phyloP scores from a whole-genome alignment of 2,888 invertebrate genomes.

The Plebejus anna region DNA sequence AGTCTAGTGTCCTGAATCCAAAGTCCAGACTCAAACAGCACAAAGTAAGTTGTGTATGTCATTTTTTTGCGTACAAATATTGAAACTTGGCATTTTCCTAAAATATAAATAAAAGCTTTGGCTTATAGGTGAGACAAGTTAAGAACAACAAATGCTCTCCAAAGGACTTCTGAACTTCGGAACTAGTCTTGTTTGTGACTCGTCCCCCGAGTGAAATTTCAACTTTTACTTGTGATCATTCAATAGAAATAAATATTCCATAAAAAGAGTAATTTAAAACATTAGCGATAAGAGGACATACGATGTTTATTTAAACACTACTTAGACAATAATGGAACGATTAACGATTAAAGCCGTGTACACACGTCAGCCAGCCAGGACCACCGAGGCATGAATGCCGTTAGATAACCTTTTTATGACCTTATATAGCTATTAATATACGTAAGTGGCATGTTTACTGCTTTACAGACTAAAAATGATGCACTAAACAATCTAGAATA shows the following conservation, averaged over 20 bases:
- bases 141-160: background rate
- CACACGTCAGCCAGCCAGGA: constrained; percentile 31
- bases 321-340: constrained; percentile 29
- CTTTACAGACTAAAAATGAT: constrained; percentile 23
- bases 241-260: background rate
- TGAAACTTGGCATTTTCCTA: background rate
- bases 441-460: constrained; percentile 26
- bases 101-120: background rate
- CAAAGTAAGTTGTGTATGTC: too few relatives aligned
- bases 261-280: constrained; percentile 5
- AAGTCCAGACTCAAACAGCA: too few relatives aligned
- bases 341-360: constrained; percentile 28
- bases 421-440: constrained; percentile 31
- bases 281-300: constrained; percentile 14
- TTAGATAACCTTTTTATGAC: constrained; percentile 38
- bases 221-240: background rate
- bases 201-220: background rate
- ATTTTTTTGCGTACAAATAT: too few relatives aligned
- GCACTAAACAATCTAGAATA: constrained; percentile 27
- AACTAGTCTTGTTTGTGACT: background rate
- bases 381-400: constrained; percentile 38
- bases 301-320: constrained; percentile 16
- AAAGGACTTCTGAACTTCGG: background rate
- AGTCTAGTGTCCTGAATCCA: too few relatives aligned
- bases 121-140: background rate